Base-by-base conservation (phyloP, 2,888 invertebrate genomes). In the Andricus quercusramuli region DNA sequence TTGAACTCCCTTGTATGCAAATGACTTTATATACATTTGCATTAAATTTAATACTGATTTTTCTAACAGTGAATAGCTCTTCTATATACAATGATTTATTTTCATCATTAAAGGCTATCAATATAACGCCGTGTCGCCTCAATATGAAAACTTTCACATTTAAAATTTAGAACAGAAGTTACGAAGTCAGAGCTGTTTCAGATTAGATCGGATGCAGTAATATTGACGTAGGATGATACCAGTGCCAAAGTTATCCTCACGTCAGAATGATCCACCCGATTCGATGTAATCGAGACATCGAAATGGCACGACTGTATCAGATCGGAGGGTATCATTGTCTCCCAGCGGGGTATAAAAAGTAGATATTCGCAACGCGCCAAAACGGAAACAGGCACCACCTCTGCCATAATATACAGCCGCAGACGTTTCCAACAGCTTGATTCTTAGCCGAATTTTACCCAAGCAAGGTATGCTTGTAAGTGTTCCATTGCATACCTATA, bases 351-450 rank as follows among this genome's bases (percentile, higher is more conserved):
- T 74, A 67, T 76, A 77, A 83, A 70, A 74, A 74, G 56, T 13
- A 32, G 32, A 17, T 74, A 51, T 84, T 83, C 84, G 79, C 77
- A 80, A 68, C 85, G 87, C 87, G 89, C 89, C 89, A 89, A 89
- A 90, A 86, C 88, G 90, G 89, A 90, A 90, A 85, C 83, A 85
- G 85, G 82, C 85, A 85, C 79, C 84, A 82, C 85, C 82, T 83
- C 82, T 77, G 81, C 85, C 85, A 85, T 88, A 87, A 89, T 88
- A 85, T 86, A 86, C 84, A 83, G 82, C 82, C 84, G 74, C 83
- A 80, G 78, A 83, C 32, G 17, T 62, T 70, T 59, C 37, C 62
- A 78, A 65, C 78, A 78, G 59, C 79, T 78, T 79, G 78, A 81
- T 83, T 82, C 80, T 78, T 81, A 56, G 80, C 74, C 37, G 78